Conservation (phyloP, 1,140 invertebrate genomes). For the Paraescarpia echinospica region DNA sequence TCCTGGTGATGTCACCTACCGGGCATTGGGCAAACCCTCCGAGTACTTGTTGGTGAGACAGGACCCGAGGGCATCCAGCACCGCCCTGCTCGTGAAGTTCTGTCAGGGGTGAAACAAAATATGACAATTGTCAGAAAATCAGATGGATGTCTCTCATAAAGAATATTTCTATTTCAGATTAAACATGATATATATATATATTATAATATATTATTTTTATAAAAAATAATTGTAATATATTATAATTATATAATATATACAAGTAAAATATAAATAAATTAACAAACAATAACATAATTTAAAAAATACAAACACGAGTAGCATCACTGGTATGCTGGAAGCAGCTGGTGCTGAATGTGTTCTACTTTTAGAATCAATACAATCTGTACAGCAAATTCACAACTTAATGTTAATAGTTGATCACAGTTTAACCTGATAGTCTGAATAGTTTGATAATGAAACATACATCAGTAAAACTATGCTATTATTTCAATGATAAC, state of each 20-base stretch:
- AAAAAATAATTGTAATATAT: too few relatives aligned
- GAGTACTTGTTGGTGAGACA: constrained; percentile 98
- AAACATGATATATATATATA: too few relatives aligned
- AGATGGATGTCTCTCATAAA: too few relatives aligned
- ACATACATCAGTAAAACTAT: too few relatives aligned
- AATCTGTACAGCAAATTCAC: neutral
- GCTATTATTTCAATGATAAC: neutral
- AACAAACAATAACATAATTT: neutral
- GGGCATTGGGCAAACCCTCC: constrained; percentile 69
- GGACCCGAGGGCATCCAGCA: constrained; percentile 86
- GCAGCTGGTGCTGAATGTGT: too few relatives aligned
- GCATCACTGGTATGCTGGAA: neutral
- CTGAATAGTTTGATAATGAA: neutral
- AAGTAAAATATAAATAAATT: neutral
- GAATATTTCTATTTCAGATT: too few relatives aligned
- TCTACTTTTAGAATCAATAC: constrained; percentile 7
- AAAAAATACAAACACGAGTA: too few relatives aligned
- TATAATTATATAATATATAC: neutral
- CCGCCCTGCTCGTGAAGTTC: constrained; percentile 93
- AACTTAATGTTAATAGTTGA: too few relatives aligned
- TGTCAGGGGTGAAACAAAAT: constrained; percentile 34
- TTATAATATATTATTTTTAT: neutral
- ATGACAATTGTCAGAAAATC: neutral
- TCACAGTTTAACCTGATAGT: neutral
- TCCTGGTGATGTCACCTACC: constrained; percentile 13